These are phyloP conservation scores for Lamprologus sp. DNA, from an alignment of 2,113 vertebrate species.

Conservation along the genomic window DNA sequence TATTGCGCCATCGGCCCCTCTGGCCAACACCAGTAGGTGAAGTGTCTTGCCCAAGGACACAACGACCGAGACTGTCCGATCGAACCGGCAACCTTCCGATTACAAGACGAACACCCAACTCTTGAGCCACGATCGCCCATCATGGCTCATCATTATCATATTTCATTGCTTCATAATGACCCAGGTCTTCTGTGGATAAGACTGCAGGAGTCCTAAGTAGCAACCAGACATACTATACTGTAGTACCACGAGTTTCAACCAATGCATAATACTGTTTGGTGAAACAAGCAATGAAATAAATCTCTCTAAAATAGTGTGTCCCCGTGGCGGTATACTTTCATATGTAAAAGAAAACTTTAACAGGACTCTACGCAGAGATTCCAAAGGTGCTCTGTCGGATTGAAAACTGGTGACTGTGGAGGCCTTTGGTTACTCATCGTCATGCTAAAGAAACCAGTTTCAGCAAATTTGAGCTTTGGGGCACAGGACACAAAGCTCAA, in stretches of 20 bases:
- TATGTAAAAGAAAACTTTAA: neutral
- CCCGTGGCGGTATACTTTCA: fast-evolving
- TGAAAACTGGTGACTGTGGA: neutral
- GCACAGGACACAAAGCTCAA: neutral
- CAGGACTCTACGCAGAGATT: neutral
- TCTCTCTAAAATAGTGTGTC: neutral
- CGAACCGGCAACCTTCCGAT: too few relatives aligned
- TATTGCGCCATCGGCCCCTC: too few relatives aligned
- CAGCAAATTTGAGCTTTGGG: neutral
- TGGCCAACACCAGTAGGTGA: too few relatives aligned
- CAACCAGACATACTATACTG: neutral
- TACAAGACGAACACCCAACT: too few relatives aligned
- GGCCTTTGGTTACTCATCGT: neutral
- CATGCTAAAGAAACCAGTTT: neutral
- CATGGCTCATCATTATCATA: neutral
- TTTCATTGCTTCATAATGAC: neutral
- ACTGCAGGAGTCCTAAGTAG: neutral
- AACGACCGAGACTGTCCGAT: too few relatives aligned
- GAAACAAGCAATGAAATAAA: neutral
- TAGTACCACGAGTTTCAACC: neutral
- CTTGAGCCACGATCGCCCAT: too few relatives aligned
- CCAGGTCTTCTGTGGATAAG: neutral
- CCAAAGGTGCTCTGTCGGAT: neutral
- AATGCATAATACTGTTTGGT: neutral
- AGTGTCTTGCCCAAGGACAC: too few relatives aligned